Conservation (phyloP, 2,888 invertebrate species). For the Thyatira batis region DNA sequence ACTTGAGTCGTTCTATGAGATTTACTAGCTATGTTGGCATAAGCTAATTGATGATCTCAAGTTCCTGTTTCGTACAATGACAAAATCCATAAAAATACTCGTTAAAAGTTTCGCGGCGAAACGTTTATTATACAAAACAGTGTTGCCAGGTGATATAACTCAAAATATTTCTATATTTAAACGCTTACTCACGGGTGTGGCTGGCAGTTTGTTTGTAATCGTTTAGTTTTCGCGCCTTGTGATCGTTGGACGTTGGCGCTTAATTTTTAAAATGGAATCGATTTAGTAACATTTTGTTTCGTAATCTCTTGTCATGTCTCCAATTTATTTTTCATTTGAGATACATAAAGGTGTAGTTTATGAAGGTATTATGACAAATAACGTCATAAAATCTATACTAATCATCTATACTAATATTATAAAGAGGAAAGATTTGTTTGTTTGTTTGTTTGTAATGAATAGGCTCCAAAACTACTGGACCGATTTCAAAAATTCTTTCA, state of each 20-base stretch:
- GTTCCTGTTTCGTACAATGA: not conserved
- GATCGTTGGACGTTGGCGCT: conserved; percentile 53
- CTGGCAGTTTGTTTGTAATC: conserved; percentile 49
- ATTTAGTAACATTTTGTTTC: conserved; percentile 36
- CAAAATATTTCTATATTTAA: conserved; percentile 48
- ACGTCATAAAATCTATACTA: too few species aligned
- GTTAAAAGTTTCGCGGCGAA: conserved; percentile 10
- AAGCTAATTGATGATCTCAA: not conserved
- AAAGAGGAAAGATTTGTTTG: too few species aligned
- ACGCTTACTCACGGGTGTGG: conserved; percentile 50
- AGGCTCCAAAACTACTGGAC: too few species aligned
- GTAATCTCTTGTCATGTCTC: conserved; percentile 37
- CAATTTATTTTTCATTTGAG: not conserved
- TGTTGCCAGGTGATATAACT: conserved; percentile 61
- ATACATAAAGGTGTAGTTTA: too few species aligned
- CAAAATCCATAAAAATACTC: conserved; percentile 6
- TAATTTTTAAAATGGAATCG: conserved; percentile 61
- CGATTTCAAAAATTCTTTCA: too few species aligned
- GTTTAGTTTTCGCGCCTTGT: conserved; percentile 39
- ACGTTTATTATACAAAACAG: conserved; percentile 22
- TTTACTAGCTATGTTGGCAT: not conserved
- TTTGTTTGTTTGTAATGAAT: too few species aligned
- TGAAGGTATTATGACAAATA: too few species aligned
- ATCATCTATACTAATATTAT: too few species aligned
- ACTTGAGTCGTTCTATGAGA: not conserved